Evolutionary conservation across 2,113 vertebrate species (phyloP).

Genomic region (Anarhynchus alexandrinus): DNA sequence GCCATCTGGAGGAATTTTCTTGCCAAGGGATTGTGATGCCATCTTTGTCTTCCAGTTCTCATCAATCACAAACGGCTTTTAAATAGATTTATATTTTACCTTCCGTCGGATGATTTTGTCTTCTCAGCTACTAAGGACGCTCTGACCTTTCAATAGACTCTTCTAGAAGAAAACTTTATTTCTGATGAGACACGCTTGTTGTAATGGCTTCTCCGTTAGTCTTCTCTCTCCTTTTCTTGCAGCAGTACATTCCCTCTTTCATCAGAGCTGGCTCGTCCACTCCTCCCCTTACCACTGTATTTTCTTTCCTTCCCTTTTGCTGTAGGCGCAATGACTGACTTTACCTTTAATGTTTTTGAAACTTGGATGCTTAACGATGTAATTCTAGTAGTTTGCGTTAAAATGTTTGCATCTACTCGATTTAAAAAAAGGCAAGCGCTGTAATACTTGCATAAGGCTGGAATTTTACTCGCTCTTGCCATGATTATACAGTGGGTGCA

Average conservation of each 20-base stretch:
- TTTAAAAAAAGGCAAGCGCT: not conserved
- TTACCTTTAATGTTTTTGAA: not conserved
- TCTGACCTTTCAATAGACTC: not conserved
- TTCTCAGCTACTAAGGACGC: not conserved
- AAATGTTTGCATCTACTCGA: not conserved
- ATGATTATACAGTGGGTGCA: not conserved
- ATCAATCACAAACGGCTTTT: not conserved
- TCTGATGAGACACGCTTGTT: not conserved
- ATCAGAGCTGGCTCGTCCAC: not conserved
- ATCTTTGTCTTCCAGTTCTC: conserved; percentile 26
- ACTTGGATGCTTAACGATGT: not conserved
- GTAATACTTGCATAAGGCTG: not conserved
- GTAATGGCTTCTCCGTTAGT: not conserved
- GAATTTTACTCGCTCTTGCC: not conserved
- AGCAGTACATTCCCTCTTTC: not conserved
- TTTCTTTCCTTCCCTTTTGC: not conserved
- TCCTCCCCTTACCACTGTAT: not conserved
- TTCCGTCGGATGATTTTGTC: not conserved
- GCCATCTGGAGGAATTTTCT: conserved; percentile 56
- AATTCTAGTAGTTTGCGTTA: not conserved
- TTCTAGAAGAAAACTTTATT: not conserved
- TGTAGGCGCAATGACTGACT: not conserved
- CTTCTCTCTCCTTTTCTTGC: not conserved
- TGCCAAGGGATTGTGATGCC: conserved; percentile 34
- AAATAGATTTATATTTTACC: conserved; percentile 16